phyloP scores from a whole-genome alignment of 2,113 vertebrate genomes.

The Odontophorus gujanensis region DNA sequence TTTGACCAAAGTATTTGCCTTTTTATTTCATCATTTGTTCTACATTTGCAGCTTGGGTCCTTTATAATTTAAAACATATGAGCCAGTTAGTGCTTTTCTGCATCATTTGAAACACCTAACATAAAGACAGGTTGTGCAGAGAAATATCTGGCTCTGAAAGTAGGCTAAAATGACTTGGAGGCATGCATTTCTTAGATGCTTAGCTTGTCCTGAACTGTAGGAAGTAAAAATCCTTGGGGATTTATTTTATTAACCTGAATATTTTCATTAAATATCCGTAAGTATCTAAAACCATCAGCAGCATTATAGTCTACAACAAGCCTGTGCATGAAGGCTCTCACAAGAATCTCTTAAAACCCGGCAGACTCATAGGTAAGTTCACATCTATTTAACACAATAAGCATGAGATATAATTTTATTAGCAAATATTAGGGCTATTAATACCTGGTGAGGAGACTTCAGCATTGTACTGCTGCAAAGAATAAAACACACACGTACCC shows the following conservation, averaged over 20 bases:
- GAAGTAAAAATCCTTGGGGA: neutral
- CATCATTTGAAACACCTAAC: neutral
- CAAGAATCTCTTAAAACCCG: neutral
- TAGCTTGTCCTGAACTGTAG: neutral
- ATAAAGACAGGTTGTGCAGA: neutral
- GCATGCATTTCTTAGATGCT: neutral
- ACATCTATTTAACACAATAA: neutral
- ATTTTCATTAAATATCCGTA: neutral
- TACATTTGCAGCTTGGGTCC: neutral
- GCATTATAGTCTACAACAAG: too few relatives aligned
- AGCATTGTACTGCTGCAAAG: neutral
- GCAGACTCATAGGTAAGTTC: neutral
- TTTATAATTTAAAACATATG: neutral
- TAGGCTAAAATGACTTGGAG: neutral
- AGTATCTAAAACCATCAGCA: neutral
- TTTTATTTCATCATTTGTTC: neutral
- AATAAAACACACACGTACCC: neutral
- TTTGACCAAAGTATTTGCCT: neutral
- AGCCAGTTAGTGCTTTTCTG: neutral
- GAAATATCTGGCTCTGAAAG: neutral
- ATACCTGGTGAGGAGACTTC: neutral
- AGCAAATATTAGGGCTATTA: neutral
- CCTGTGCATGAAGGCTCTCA: neutral
- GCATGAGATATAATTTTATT: neutral
- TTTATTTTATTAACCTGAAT: neutral